Base-by-base conservation (phyloP, 2,113 vertebrate genomes). In the Dolichallabes microphthalmus region DNA sequence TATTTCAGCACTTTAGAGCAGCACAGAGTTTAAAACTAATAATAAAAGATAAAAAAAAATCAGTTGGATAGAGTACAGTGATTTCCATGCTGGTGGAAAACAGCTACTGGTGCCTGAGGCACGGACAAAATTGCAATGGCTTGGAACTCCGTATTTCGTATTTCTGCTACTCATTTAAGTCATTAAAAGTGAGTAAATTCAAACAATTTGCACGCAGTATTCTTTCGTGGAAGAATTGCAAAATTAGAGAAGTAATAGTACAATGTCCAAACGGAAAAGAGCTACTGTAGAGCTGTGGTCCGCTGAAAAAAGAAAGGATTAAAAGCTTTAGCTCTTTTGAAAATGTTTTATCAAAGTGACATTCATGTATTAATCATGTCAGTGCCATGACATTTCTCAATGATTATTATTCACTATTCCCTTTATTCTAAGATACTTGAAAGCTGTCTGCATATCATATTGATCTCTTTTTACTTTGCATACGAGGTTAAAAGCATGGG, bases 1-100 rank as follows among this genome's bases (percentile, higher is more conserved):
- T 17, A n/a, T 68, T 69, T 82, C 80, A 57, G 64, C 80, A 71
- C 80, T 69, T 71, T 45, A 45, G 45, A 45, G 45, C 7, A 82
- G n/a, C 78, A n/a, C 45, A 8, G 35, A 71, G 71, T 82, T 71
- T 14, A 25, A n/a, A 71, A n/a, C 7, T 32, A 15, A 22, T 80
- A 45, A 45, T 45, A 45, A 35, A 35, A 35, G 1, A 58, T 22
- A 12, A 35, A 66, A 66, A 66, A 69, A 45, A 11, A 32, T 73
- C 6, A 39, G 52, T 20, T 55, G 10, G 0, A 35, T 55, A 25
- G 25, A 55, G 55, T 2, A 22, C 19, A 60, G 55, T 22, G 10
- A 20, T 52, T 81, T 45, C 22, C 22, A n/a, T 81, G 80, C 60
- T 14, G 4, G 9, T n/a, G 45, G 27, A 15, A 68, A 82, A 69